Evolutionary conservation across 2,113 vertebrate genomes (phyloP), one percentile per base, ranked within the genome.

Genomic region (Dasyurus viverrinus): DNA sequence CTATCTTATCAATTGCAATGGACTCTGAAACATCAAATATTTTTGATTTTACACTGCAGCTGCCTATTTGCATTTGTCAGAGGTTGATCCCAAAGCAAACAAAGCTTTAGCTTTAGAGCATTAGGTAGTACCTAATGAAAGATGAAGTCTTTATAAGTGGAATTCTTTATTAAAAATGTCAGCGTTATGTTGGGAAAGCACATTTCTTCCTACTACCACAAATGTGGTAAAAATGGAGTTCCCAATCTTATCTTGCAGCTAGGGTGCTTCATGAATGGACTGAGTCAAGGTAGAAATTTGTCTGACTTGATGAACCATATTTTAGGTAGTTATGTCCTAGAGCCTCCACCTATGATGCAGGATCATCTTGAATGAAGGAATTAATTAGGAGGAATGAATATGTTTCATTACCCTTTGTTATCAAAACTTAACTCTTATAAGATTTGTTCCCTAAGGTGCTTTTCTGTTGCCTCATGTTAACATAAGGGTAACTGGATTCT

Each of bases 321-420:
- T 0, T 12, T 12, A 3, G 16, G 16, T 0, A 76, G 2, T 25
- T 0, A 47, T 42, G 30, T 25, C 50, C 30, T 36, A 9, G 47
- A 53, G 16, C 25, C 1, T 6, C 0, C 0, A 0, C 1, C 12
- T 3, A 8, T 47, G 7, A 16, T 2, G 1, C 30, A 27, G 89
- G 0, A 3, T 10, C 1, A 6, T 14, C 7, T 2, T 27, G 46
- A 76, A 76, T n/a, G 68, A n/a, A 76, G 68, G n/a, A 76, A 84
- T 42, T 22, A 19, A 42, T 84, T 84, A 42, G 36, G 36, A 84
- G 16, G 68, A 84, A 84, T 42, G 14, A 76, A 84, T 19, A 16
- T 42, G 2, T 84, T 84, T 42, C 2, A 68, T 68, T 68, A 84
- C 16, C 68, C 68, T 84, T 84, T 84, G 19, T 84, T 84, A 42